These are phyloP conservation scores for Maniola hyperantus DNA, from an alignment of 2,888 invertebrate genomes.

Conservation along the genomic window DNA sequence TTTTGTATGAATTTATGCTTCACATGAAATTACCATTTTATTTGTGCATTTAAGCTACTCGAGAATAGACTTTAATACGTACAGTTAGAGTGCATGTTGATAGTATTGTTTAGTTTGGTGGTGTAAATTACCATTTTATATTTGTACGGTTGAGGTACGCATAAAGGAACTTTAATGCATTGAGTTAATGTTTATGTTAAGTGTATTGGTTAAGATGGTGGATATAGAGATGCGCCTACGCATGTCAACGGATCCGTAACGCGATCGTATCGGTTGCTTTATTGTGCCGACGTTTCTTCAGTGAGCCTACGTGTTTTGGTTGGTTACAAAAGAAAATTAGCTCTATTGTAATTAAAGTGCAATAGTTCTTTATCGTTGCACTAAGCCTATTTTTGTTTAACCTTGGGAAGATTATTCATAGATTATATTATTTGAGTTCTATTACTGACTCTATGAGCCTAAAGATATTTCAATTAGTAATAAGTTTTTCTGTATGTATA, in stretches of 20 bases:
- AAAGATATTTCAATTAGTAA: no score
- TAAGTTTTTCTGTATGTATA: no score
- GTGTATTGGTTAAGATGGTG: slow-evolving; percentile 15
- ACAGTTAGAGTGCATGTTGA: neutral
- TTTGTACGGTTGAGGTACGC: neutral
- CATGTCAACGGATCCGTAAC: slow-evolving; percentile 68
- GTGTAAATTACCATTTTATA: neutral
- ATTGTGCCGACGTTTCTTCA: slow-evolving; percentile 49
- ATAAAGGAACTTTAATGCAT: neutral
- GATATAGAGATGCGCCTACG: slow-evolving; percentile 59
- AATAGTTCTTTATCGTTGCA: slow-evolving; percentile 6
- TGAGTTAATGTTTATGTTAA: neutral
- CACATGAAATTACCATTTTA: neutral
- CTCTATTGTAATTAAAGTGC: slow-evolving; percentile 20
- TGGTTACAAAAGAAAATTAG: slow-evolving; percentile 25
- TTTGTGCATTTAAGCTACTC: neutral
- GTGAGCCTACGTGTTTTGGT: slow-evolving; percentile 28
- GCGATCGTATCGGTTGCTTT: slow-evolving; percentile 60
- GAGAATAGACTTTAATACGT: slow-evolving; percentile 4
- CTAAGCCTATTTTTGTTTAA: neutral
- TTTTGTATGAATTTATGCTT: slow-evolving; percentile 4
- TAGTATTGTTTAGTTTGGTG: neutral
- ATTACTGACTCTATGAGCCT: slow-evolving; percentile 4
- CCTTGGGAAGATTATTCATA: neutral
- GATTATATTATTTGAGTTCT: neutral